Base-by-base conservation (phyloP, 2,797 vertebrate species). In the Todus mexicanus region DNA sequence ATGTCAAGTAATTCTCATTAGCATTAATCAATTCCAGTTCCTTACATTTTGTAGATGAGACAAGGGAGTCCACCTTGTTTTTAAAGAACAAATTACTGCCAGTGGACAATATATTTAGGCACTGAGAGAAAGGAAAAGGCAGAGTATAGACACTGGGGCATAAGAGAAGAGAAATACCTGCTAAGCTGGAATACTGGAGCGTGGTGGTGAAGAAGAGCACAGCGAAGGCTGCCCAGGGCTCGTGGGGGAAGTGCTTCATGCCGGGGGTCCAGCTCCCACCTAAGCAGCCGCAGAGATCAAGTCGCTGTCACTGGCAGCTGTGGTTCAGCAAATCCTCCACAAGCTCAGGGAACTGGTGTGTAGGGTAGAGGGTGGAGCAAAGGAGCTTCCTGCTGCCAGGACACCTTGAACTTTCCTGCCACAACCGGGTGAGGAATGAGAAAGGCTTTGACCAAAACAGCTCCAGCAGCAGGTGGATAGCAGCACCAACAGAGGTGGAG, bases 361-460 rank as follows among this genome's bases (percentile, higher is more conserved):
- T 93, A 50, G 82, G 84, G 84, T 71, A 64, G 93, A 94, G 96
- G 98, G 97, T 93, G 97, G 97, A 97, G 98, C 97, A 92, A 97
- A 93, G 87, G 61, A 82, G 72, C 72, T 92, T 70, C 83, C 84
- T 71, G 72, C 80, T 80, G 72, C 95, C 91, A 71, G 94, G 84
- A 95, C 90, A 88, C 92, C 94, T 65, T 85, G 89, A 92, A 89
- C 75, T 89, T 78, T 68, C 89, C 93, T 95, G 76, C 80, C 31
- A 35, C 50, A 54, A 7, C 45, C 15, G 4, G 75, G 33, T 21
- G 40, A 72, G 42, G 47, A 31, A 59, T 19, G 26, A 56, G 43
- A 78, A 92, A 38, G 56, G n/a, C 38, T 95, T 38, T 3, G 45
- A 74, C 60, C 47, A 27, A 68, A 86, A 21, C 73, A 81, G 42